These are phyloP conservation scores for Epinephelus coioides DNA, from an alignment of 2,797 vertebrate genomes.

Conservation along the genomic window DNA sequence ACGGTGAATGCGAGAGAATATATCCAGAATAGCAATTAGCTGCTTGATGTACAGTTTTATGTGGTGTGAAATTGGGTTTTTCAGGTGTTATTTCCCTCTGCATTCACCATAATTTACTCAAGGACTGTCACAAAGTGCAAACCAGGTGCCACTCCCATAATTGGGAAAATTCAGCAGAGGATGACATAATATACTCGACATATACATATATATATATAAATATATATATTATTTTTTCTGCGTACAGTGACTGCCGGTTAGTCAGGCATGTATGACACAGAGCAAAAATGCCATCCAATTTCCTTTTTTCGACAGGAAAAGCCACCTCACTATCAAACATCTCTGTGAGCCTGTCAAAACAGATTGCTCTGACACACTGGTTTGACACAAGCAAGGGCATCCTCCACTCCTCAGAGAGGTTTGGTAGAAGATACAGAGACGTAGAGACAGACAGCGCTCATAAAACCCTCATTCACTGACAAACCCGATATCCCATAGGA, in stretches of 20 bases:
- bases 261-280: slow-evolving; percentile 56
- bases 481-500: slow-evolving; percentile 57
- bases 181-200: slow-evolving; percentile 22
- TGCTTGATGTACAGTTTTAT: slow-evolving; percentile 72
- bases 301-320: slow-evolving; percentile 53
- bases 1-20: slow-evolving; percentile 29
- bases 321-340: slow-evolving; percentile 75
- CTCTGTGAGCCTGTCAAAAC: slow-evolving; percentile 76
- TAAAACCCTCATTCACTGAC: slow-evolving; percentile 66
- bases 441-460: slow-evolving; percentile 63
- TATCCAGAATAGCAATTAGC: slow-evolving; percentile 60
- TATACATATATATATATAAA: no score
- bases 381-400: slow-evolving; percentile 71
- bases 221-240: neutral
- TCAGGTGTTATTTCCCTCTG: slow-evolving; percentile 51
- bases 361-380: slow-evolving; percentile 66
- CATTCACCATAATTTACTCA: slow-evolving; percentile 57
- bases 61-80: slow-evolving; percentile 71
- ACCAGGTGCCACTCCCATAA: slow-evolving; percentile 44
- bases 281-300: slow-evolving; percentile 73
- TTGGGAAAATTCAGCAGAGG: slow-evolving; percentile 41
- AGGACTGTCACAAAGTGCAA: slow-evolving; percentile 48
- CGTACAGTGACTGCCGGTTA: slow-evolving; percentile 31
- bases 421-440: slow-evolving; percentile 54
- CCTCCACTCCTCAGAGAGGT: slow-evolving; percentile 65